These are phyloP conservation scores for Homalodisca vitripennis DNA, from an alignment of 1,140 invertebrate genomes.

Conservation along the genomic window DNA sequence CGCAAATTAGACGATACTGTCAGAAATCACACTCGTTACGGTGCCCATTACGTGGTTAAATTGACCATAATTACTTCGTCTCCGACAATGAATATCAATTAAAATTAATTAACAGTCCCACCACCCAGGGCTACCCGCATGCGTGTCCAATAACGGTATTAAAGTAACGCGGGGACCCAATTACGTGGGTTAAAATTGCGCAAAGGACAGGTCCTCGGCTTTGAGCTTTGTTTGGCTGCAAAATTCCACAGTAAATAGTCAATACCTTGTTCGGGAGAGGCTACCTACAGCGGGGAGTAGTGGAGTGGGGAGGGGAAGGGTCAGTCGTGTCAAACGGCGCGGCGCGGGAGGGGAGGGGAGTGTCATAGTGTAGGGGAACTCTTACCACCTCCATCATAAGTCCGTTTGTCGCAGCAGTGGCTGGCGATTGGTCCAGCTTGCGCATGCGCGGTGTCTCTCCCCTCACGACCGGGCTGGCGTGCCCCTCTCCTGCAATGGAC, in stretches of 20 bases:
- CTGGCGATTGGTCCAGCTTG: conserved; percentile 4
- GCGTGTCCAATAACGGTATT: conserved; percentile 6
- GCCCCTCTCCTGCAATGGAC: conserved; percentile 11
- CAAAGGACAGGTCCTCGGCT: not conserved
- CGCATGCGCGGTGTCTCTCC: not conserved
- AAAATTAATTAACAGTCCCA: not conserved
- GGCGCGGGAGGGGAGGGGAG: not conserved
- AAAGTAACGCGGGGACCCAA: no score
- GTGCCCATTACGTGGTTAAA: not conserved
- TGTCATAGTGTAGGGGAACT: conserved; percentile 12
- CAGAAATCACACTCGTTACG: no score
- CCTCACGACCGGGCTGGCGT: not conserved
- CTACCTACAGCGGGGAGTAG: not conserved
- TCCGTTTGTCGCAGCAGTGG: no score
- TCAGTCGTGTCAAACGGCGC: not conserved
- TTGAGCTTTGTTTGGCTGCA: not conserved
- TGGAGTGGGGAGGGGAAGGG: conserved; percentile 7
- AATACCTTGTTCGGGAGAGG: not conserved
- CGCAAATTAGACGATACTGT: no score
- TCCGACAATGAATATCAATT: not conserved
- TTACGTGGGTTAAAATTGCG: not conserved
- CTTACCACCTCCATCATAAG: conserved; percentile 18
- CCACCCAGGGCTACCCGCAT: conserved; percentile 6
- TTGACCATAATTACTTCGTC: not conserved
- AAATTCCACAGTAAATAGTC: not conserved